Percentiles rank a stretch among this genome's conserved stretches.
phyloP scores from a whole-genome alignment of 2,797 vertebrate species.

The Gymnopithys bicolor region DNA sequence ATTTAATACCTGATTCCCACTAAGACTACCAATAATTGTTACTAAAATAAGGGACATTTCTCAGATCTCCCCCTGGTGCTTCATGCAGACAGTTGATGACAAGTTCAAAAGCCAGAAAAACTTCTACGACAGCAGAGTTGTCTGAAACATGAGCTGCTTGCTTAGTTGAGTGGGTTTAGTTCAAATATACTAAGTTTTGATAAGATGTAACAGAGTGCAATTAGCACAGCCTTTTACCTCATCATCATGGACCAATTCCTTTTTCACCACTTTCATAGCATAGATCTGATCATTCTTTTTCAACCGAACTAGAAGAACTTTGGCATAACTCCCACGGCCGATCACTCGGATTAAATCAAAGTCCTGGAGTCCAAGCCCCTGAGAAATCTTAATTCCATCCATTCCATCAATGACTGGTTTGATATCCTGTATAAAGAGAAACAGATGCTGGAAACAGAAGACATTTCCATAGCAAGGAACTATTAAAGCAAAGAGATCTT shows the following conservation, averaged over 20 bases:
- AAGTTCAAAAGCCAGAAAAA: background rate
- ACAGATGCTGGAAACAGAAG: background rate
- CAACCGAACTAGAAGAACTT: slow-evolving; percentile 94
- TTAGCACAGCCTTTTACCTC: slow-evolving; percentile 81
- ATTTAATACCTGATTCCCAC: background rate
- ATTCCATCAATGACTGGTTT: slow-evolving; percentile 94
- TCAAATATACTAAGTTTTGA: background rate
- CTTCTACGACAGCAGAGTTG: background rate
- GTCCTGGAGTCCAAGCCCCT: slow-evolving; percentile 90
- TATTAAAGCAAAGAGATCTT: background rate
- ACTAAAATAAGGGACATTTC: background rate
- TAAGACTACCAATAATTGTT: background rate
- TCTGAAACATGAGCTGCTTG: background rate
- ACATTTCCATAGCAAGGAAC: background rate
- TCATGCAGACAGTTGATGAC: background rate
- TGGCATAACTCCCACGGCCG: slow-evolving; percentile 96
- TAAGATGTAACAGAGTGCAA: background rate
- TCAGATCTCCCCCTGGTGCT: background rate
- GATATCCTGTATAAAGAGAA: slow-evolving; percentile 82
- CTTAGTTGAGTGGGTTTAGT: background rate
- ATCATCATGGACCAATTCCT: slow-evolving; percentile 96
- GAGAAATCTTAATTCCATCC: slow-evolving; percentile 93
- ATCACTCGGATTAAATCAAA: slow-evolving; percentile 97
- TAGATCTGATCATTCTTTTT: slow-evolving; percentile 96
- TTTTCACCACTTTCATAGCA: slow-evolving; percentile 99